Evolutionary conservation across 2,797 vertebrate species (phyloP), one percentile per base, ranked within the genome.

Genomic region (Crenichthys baileyi): DNA sequence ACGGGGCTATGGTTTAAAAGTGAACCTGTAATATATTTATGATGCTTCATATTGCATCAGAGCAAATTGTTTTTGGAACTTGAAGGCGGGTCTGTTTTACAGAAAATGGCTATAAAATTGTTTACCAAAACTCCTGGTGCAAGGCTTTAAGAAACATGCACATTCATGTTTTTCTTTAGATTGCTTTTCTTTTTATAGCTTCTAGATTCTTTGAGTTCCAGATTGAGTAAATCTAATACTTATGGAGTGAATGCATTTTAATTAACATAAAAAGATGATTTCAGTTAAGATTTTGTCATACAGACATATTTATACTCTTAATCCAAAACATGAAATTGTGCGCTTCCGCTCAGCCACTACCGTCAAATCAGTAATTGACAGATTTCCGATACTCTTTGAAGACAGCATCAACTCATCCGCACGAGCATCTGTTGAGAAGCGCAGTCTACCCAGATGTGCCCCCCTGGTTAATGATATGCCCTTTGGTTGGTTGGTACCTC

Each of bases 381-480:
- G 7, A 74, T 88, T 83, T 90, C 85, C 88, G 46, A 86, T 46
- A 2, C 81, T 31, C 58, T 0, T 0, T 78, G 87, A 92, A 93
- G n/a, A 87, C 83, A 85, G 36, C 90, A 68, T 15, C 73, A 12
- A 67, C 77, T 74, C 83, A 77, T 87, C 74, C 63, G 31, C 7
- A 44, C 56, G 36, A 79, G 76, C 78, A 65, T 88, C 84, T n/a
- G 77, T 73, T 44, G 36, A 36, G 36, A 36, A 36, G 36, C 36
- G 36, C 4, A 4, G 36, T 36, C 36, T 36, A 36, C 36, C 36
- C 36, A 36, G 36, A 36, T 36, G 36, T 36, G 36, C 36, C 36
- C 36, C 36, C 4, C 36, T 36, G 36, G 36, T 36, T 36, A 36
- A 36, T 36, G 36, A 36, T 36, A 36, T 36, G 36, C 36, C 36